These are phyloP conservation scores for Aphidius gifuensis DNA, from an alignment of 1,140 invertebrate genomes.

Conservation along the genomic window DNA sequence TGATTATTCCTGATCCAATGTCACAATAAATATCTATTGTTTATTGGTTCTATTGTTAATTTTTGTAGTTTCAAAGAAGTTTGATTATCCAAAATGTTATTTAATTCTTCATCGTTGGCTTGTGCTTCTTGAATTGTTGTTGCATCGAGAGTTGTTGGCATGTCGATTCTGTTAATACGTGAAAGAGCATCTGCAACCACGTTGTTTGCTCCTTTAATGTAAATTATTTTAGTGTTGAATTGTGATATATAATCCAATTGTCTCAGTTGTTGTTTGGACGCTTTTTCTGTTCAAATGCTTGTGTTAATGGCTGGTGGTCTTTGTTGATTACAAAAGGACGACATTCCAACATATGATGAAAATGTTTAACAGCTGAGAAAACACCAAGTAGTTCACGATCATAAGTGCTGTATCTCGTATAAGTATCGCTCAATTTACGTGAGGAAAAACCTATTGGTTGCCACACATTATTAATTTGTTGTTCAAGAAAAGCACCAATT, in stretches of 20 bases:
- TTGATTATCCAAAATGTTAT: slow-evolving; percentile 16
- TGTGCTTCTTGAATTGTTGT: slow-evolving; percentile 29
- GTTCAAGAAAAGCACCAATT: slow-evolving; percentile 25
- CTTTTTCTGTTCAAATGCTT: slow-evolving; percentile 25
- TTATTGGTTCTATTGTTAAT: slow-evolving; percentile 11
- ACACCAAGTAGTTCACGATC: slow-evolving; percentile 37
- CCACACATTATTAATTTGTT: slow-evolving; percentile 19
- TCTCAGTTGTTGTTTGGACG: slow-evolving; percentile 16
- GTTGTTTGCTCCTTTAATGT: slow-evolving; percentile 36
- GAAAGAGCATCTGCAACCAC: slow-evolving; percentile 35
- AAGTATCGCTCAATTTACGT: slow-evolving; percentile 23
- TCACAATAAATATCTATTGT: slow-evolving; percentile 20
- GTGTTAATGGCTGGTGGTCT: slow-evolving; percentile 32
- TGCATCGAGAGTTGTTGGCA: slow-evolving; percentile 18
- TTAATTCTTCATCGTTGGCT: slow-evolving; percentile 25
- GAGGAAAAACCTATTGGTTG: slow-evolving; percentile 35
- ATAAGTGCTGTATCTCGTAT: slow-evolving; percentile 29
- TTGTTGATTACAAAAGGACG: slow-evolving; percentile 12
- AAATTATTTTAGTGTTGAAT: slow-evolving; percentile 32
- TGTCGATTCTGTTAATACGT: slow-evolving; percentile 18
- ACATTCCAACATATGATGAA: slow-evolving; percentile 24
- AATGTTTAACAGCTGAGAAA: slow-evolving; percentile 19
- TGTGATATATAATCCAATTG: slow-evolving; percentile 34
- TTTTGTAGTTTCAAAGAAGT: slow-evolving; percentile 17
- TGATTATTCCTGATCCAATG: slow-evolving; percentile 22